phyloP scores from a whole-genome alignment of 2,888 invertebrate species.

The Torymus texanus region DNA sequence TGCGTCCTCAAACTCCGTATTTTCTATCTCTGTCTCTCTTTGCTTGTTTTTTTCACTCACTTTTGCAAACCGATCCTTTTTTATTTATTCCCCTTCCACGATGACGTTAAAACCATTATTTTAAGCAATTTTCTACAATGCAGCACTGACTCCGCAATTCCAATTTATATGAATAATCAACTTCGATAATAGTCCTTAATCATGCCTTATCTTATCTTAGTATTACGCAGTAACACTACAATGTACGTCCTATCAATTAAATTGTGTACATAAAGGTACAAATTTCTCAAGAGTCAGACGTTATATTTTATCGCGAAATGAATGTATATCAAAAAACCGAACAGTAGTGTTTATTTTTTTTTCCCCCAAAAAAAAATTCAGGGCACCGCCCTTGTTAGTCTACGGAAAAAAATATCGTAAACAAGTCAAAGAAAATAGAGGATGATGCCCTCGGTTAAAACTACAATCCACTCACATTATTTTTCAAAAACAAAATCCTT shows the following conservation, averaged over 20 bases:
- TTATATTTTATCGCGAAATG: background rate
- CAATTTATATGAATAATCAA: too few species aligned
- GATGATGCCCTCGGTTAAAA: conserved; percentile 57
- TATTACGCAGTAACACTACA: background rate
- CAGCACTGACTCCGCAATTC: too few species aligned
- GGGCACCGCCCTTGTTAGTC: conserved; percentile 21
- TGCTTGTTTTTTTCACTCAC: too few species aligned
- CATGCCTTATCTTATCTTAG: background rate
- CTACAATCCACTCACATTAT: conserved; percentile 70
- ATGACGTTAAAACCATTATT: too few species aligned
- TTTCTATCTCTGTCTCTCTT: too few species aligned
- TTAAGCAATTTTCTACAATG: too few species aligned
- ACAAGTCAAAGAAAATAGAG: conserved; percentile 16
- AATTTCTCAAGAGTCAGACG: background rate
- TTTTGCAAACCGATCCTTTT: too few species aligned
- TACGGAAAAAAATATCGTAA: background rate
- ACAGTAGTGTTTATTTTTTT: background rate
- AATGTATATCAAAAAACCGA: background rate
- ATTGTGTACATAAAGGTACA: conserved; percentile 13
- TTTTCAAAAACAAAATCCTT: conserved; percentile 68
- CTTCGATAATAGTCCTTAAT: background rate
- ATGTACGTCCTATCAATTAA: conserved; percentile 2
- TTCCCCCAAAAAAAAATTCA: background rate
- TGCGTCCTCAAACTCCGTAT: too few species aligned
- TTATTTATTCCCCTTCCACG: too few species aligned